A percentile compares a stretch with the other conserved stretches of the same genome.
Conservation (phyloP, 2,888 invertebrate genomes). For the Schrankia costaestrigalis region DNA sequence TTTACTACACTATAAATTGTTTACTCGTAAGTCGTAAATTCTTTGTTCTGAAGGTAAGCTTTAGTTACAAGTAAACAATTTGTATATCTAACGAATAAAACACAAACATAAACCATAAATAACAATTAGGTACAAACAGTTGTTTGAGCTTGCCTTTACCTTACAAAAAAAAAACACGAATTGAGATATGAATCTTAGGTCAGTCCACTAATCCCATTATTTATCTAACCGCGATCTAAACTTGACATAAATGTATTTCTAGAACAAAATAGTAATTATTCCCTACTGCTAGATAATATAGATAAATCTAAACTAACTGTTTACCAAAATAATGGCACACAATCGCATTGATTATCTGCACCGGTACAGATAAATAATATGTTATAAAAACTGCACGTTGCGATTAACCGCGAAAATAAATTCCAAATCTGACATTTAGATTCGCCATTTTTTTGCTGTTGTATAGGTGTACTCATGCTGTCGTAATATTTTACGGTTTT, state of each 20-base stretch:
- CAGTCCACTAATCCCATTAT: conserved; percentile 17
- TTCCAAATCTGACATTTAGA: conserved; percentile 8
- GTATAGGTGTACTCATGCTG: conserved; percentile 1
- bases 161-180: too few species aligned
- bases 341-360: conserved; percentile 31
- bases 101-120: too few species aligned
- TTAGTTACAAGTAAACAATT: too few species aligned
- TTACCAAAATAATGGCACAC: conserved; percentile 20
- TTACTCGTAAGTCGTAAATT: too few species aligned
- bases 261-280: conserved; percentile 21
- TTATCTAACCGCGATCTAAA: conserved; percentile 17
- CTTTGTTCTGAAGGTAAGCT: too few species aligned
- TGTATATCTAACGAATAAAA: too few species aligned
- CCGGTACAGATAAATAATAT: conserved; percentile 27
- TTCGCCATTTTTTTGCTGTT: conserved; percentile 17
- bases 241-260: conserved; percentile 19
- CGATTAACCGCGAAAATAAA: conserved; percentile 11
- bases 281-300: conserved; percentile 27
- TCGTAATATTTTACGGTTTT: too few species aligned
- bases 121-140: too few species aligned
- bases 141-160: too few species aligned
- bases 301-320: conserved; percentile 24
- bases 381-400: conserved; percentile 20
- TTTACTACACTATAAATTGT: too few species aligned
- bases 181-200: too few species aligned